Evolutionary conservation across 1,140 invertebrate genomes (phyloP).

Genomic region (Mactra quadrangularis): DNA sequence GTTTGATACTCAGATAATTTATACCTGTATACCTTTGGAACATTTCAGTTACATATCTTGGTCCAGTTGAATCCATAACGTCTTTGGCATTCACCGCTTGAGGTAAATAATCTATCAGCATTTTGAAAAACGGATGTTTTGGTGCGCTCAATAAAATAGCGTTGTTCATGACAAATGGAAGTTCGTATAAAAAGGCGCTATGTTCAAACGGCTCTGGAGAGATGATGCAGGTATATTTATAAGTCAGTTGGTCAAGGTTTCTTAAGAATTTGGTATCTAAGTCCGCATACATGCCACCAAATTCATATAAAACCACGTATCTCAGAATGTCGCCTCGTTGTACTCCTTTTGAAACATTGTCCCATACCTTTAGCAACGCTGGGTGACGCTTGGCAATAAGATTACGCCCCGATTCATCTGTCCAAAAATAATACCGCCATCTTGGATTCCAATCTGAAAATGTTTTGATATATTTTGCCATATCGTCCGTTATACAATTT

Average conservation of each 20-base stretch:
- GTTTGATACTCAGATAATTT: neutral
- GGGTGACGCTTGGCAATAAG: conserved; percentile 6
- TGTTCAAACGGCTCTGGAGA: conserved; percentile 42
- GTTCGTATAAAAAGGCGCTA: neutral
- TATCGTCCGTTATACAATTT: neutral
- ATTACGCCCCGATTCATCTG: neutral
- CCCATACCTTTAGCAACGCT: neutral
- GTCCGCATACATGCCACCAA: conserved; percentile 34
- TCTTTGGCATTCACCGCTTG: neutral
- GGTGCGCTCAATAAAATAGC: conserved; percentile 7
- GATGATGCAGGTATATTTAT: conserved; percentile 19
- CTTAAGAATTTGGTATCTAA: conserved; percentile 2
- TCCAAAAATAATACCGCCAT: conserved; percentile 45
- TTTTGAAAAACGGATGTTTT: conserved; percentile 31
- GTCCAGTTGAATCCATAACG: neutral
- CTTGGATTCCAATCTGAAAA: conserved; percentile 14
- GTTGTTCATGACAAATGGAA: conserved; percentile 12
- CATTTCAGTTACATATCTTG: neutral
- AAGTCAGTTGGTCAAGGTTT: neutral
- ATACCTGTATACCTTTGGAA: neutral
- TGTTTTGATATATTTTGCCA: neutral
- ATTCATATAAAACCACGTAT: conserved; percentile 37
- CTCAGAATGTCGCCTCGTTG: neutral
- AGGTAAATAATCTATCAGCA: neutral
- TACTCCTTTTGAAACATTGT: neutral